Evolutionary conservation across 2,797 vertebrate species (phyloP), one percentile per base, ranked within the genome.

Genomic region (Catharus ustulatus): DNA sequence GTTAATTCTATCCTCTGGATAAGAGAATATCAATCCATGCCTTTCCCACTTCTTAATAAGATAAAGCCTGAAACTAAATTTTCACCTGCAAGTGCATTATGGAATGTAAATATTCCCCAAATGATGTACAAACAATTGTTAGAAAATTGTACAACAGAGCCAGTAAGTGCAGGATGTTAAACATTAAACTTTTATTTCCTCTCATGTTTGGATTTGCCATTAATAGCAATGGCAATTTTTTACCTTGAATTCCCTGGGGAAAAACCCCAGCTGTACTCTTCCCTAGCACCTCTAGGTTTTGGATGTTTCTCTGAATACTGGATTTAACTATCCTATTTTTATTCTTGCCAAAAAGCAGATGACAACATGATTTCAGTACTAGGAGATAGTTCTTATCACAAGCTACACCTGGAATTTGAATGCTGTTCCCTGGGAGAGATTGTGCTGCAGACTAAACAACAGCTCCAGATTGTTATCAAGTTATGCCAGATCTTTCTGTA

Each of bases 201-300:
- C 17, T 55, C 10, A 24, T 40, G 7, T 51, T 83, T 80, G 51
- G 4, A 46, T 73, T 82, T 64, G 18, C 27, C 12, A 21, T 66
- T 73, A 76, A 40, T 66, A 64, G 36, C 8, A 79, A 34, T 15
- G 5, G 18, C 11, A 57, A 22, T 30, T 79, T 75, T 87, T 69
- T 64, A 24, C 45, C 16, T 61, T 42, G 14, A 68, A 71, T 77
- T 84, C 20, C 27, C 16, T 46, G 26, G 13, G 0, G 14, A 26
- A 59, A 49, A 67, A 9, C 1, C 1, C 0, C 10, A 40, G 6
- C 10, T 64, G 1, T 43, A 55, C 8, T 45, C 4, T 62, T 85
- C 34, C 16, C 6, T 30, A 52, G 0, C 10, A 82, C 5, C 18
- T 81, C 63, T 49, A 59, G 4, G 36, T 30, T 79, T 42, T 9